Evolutionary conservation across 2,113 vertebrate species (phyloP).

Genomic region (Nothobranchius furzeri): DNA sequence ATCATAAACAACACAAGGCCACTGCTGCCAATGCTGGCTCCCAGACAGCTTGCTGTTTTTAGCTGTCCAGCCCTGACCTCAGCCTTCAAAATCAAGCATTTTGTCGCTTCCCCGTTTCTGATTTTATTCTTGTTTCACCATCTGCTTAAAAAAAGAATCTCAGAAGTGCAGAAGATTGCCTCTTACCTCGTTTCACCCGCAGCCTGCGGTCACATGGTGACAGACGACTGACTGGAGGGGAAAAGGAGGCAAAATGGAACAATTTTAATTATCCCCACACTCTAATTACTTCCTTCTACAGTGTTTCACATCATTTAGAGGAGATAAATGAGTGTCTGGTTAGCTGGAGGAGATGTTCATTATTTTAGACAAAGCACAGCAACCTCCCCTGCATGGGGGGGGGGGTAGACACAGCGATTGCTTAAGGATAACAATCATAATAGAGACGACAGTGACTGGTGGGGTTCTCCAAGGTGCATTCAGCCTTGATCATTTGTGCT

Average conservation of each 20-base stretch:
- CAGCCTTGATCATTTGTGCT: conserved; percentile 21
- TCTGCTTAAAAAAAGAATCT: conserved; percentile 3
- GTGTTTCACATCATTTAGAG: conserved; percentile 74
- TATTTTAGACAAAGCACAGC: conserved; percentile 71
- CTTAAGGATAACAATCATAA: conserved; percentile 49
- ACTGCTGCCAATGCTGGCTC: conserved; percentile 15
- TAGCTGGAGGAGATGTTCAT: conserved; percentile 69
- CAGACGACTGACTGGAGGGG: conserved; percentile 28
- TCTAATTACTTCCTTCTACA: conserved; percentile 72
- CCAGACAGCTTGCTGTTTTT: conserved; percentile 23
- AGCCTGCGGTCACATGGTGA: conserved; percentile 44
- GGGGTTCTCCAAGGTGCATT: conserved; percentile 46
- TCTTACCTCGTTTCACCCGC: conserved; percentile 55
- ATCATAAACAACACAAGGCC: conserved; percentile 57
- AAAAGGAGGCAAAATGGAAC: conserved; percentile 62
- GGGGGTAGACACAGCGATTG: conserved; percentile 43
- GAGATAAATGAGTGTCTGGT: conserved; percentile 68
- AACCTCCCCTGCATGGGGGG: conserved; percentile 31
- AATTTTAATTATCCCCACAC: conserved; percentile 73
- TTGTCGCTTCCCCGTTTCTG: background rate
- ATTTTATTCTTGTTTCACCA: conserved; percentile 21
- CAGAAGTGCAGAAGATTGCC: conserved; percentile 6
- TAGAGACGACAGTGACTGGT: conserved; percentile 36
- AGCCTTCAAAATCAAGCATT: conserved; percentile 19
- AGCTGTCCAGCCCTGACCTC: conserved; percentile 40